Evolutionary conservation across 64 coral and sea anemone species (phyloP), one percentile per base, ranked within the genome.

Genomic region (Astreopora myriophthalma): DNA sequence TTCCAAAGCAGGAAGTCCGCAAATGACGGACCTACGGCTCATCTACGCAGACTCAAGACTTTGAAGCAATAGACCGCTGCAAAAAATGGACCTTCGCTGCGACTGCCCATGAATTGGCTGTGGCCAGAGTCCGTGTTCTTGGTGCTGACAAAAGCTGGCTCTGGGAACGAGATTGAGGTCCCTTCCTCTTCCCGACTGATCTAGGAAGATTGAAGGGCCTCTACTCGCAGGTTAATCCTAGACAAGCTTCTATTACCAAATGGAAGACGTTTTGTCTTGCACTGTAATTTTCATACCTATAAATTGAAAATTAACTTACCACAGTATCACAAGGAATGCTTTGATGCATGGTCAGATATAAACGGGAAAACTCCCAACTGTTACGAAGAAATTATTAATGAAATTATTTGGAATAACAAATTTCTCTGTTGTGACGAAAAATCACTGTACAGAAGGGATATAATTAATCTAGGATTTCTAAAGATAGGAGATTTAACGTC

Each of bases 251-350:
- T 88, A 26, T 33, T n/a, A 1, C 60, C 60, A 10, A 40, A 74
- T 44, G 86, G 86, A 1, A 44, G 86, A 37, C 5, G 55, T 9
- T 38, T 75, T 17, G 6, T 89, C 16, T 60, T 89, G 14, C 10
- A 73, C 27, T 89, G 71, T 76, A 61, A 77, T 34, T 89, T 75
- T 63, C 32, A 57, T 24, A 29, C 52, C 3, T 2, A 16, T 40
- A 74, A 75, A 37, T 48, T 88, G 13, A 44, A n/a, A 19, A 60
- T 89, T 33, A n/a, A 75, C 14, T 26, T 89, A 34, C 86, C 86
- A 62, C 22, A 12, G 3, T 55, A 73, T 75, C 61, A 87, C 49
- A 28, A 29, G 38, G 64, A 87, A 73, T 71, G 66, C 29, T 25
- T 87, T 5, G 60, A 37, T 25, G 64, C 35, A 13, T 87, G 84